Base-by-base conservation (phyloP, 2,113 vertebrate genomes). In the Heloderma charlesbogerti region DNA sequence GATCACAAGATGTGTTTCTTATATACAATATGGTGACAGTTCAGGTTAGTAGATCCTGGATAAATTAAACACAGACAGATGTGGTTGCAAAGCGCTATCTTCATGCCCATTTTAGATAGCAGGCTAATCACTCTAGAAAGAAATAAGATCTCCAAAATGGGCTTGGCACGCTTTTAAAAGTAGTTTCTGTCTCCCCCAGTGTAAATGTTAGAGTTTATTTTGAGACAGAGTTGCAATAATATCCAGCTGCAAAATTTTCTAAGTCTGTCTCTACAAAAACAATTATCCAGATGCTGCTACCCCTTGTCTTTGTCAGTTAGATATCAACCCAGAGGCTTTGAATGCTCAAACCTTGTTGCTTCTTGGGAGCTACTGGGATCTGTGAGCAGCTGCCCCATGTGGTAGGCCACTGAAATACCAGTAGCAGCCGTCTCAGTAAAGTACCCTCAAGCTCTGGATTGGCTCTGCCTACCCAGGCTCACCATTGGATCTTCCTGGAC, bases 1-100 rank as follows among this genome's bases (percentile, higher is more conserved):
- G n/a, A 91, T 95, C 95, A 93, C 66, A 91, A 91, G 72, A 86
- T 87, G 93, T 92, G 94, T 89, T 37, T 88, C 34, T 74, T 91
- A 67, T 63, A 85, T 0, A 71, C n/a, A 63, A 40, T 4, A 72
- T 0, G 37, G 27, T 80, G 89, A 93, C 66, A 93, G 87, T 40
- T 72, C 51, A 93, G 2, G 16, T 86, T 91, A 88, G 18, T 27
- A 75, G 89, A 92, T 69, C 29, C 22, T 89, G 0, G 0, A 40
- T 89, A 60, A 63, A 77, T 90, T 86, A 89, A 90, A 72, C 51
- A 72, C 77, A 90, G 63, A 80, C 93, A 90, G 84, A 90, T 27
- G 3, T 4, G 25, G 0, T 69, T 88, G 37, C 37, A 86, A 77
- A 88, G 6, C 2, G 67, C 27, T 31, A 25, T 80, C 22, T 57